phyloP scores from a whole-genome alignment of 2,888 invertebrate species.

The Autographa gamma region DNA sequence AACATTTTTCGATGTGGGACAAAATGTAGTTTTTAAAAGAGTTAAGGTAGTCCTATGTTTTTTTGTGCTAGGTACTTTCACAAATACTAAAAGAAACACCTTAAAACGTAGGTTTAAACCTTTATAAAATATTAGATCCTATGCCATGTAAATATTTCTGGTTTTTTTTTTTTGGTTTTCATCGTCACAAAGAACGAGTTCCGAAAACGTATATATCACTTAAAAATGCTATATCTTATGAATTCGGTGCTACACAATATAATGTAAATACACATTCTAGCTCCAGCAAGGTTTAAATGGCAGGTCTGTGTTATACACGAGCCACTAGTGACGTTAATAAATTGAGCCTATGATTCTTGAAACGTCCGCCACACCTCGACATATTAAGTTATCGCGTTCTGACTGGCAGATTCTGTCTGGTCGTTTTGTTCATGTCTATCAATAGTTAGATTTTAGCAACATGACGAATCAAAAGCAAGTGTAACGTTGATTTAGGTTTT shows the following conservation, averaged over 20 bases:
- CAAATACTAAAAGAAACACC: no score
- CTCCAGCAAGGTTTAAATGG: not conserved
- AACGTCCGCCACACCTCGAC: not conserved
- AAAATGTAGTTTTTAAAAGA: not conserved
- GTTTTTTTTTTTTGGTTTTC: no score
- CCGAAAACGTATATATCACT: not conserved
- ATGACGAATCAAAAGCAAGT: not conserved
- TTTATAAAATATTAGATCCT: no score
- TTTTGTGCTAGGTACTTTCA: no score
- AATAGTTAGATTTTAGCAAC: not conserved
- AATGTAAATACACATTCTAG: not conserved
- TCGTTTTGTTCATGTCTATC: not conserved
- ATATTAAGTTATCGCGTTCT: not conserved
- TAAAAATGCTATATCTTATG: not conserved
- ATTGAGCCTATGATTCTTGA: conserved; percentile 2
- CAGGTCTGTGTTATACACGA: not conserved
- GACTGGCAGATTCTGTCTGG: not conserved
- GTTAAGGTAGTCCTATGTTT: no score
- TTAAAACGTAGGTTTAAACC: no score
- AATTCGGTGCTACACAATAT: not conserved
- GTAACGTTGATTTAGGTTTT: not conserved
- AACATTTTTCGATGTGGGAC: not conserved
- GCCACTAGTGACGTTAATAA: not conserved
- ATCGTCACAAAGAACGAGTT: no score
- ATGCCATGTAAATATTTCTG: no score